A percentile compares a stretch with the other conserved stretches of the same genome.
Evolutionary conservation across 2,888 invertebrate species (phyloP).

Genomic region (Ceratothoa steindachneri): DNA sequence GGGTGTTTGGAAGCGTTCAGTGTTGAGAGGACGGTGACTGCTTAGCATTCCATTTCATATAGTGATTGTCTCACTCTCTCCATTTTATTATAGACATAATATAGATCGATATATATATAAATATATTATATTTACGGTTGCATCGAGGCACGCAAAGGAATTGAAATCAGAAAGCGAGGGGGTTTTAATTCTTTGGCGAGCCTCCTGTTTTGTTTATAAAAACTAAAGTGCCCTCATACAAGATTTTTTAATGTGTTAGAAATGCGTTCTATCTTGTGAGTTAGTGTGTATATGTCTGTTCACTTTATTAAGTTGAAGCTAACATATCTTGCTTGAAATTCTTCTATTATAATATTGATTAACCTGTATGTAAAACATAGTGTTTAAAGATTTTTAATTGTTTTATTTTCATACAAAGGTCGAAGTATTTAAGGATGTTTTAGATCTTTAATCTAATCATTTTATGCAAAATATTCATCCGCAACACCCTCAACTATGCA

Average conservation of each 20-base stretch:
- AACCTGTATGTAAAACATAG: slow-evolving; percentile 8
- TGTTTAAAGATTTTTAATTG: neutral
- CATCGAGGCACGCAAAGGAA: neutral
- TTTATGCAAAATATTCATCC: no score
- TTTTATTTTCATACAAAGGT: neutral
- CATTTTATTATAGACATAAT: neutral
- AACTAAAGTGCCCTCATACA: slow-evolving; percentile 9
- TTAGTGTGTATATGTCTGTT: neutral
- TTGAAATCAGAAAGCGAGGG: neutral
- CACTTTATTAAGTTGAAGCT: slow-evolving; percentile 10
- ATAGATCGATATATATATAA: neutral
- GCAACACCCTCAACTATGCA: no score
- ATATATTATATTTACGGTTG: neutral
- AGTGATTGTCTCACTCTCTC: neutral
- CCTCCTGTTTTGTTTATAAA: neutral
- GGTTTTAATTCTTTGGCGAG: neutral
- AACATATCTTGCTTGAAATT: slow-evolving; percentile 12
- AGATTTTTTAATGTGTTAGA: neutral
- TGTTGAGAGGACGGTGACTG: neutral
- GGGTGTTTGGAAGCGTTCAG: neutral
- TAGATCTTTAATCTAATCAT: no score
- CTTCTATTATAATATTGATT: slow-evolving; percentile 6
- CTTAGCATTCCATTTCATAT: neutral
- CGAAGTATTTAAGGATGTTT: no score
- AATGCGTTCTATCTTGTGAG: neutral